A percentile compares a stretch with the other conserved stretches of the same genome.
Evolutionary conservation across 2,888 invertebrate species (phyloP).

Genomic region (Drosophila lacicola): DNA sequence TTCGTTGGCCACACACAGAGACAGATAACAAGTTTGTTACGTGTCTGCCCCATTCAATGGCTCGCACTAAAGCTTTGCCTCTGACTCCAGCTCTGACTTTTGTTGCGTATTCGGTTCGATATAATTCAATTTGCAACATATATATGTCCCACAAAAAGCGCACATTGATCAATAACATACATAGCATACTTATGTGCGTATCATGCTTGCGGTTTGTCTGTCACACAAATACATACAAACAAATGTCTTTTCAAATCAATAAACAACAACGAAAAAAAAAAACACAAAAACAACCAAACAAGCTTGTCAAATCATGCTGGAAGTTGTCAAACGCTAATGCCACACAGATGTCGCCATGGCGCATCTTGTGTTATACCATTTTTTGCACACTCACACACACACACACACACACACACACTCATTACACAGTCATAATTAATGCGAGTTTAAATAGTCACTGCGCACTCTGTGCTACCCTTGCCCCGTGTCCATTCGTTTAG

Average conservation of each 20-base stretch:
- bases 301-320: conserved; percentile 49
- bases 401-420: conserved; percentile 6
- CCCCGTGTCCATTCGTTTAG: conserved; percentile 33
- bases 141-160: conserved; percentile 30
- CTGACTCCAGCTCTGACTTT: conserved; percentile 51
- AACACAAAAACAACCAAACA: conserved; percentile 5
- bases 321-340: conserved; percentile 42
- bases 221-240: conserved; percentile 5
- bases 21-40: conserved; percentile 62
- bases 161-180: conserved; percentile 10
- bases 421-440: conserved; percentile 55
- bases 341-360: conserved; percentile 32
- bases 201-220: conserved; percentile 9
- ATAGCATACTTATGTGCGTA: conserved; percentile 23
- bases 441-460: conserved; percentile 56
- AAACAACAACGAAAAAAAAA: conserved; percentile 7
- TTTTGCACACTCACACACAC: conserved; percentile 10
- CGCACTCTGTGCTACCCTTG: conserved; percentile 13
- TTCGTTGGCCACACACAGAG: conserved; percentile 2
- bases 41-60: conserved; percentile 43
- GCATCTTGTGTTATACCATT: conserved; percentile 23
- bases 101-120: conserved; percentile 56
- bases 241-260: conserved; percentile 35
- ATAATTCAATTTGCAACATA: conserved; percentile 71
- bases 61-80: conserved; percentile 2